These are phyloP conservation scores for Psammodynastes pulverulentus DNA, from an alignment of 2,113 vertebrate genomes.

Conservation along the genomic window DNA sequence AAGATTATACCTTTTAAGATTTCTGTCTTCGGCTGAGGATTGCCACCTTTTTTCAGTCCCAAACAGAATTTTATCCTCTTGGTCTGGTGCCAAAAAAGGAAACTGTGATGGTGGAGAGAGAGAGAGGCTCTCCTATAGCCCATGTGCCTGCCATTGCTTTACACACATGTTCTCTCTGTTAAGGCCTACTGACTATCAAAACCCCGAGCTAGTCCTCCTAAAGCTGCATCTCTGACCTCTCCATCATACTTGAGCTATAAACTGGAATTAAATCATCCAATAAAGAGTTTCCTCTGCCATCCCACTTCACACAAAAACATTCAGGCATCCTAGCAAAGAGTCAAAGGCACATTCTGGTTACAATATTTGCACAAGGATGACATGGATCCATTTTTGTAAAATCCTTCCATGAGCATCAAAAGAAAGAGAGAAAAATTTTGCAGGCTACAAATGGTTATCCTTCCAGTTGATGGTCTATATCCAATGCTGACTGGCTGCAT, in stretches of 20 bases:
- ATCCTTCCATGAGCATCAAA: background rate
- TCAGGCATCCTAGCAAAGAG: background rate
- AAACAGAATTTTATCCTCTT: background rate
- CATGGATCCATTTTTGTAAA: background rate
- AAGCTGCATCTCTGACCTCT: background rate
- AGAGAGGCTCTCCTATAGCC: background rate
- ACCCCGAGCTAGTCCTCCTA: background rate
- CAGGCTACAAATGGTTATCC: background rate
- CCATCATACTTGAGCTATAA: background rate
- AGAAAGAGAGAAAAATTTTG: background rate
- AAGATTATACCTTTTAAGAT: slow-evolving; percentile 6
- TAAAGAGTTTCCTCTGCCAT: background rate
- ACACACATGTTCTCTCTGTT: background rate
- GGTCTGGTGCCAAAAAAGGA: background rate
- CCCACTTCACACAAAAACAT: background rate
- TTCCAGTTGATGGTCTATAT: background rate
- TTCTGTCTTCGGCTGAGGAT: slow-evolving; percentile 5
- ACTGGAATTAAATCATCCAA: background rate
- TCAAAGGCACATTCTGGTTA: background rate
- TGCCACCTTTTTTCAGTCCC: background rate
- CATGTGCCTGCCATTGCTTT: background rate
- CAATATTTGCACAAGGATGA: background rate
- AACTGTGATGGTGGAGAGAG: too few species aligned
- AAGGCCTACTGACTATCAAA: background rate
- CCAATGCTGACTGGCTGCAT: background rate